Evolutionary conservation across 2,888 invertebrate species (phyloP), one percentile per base, ranked within the genome.

Genomic region (Argyra leucocephala): DNA sequence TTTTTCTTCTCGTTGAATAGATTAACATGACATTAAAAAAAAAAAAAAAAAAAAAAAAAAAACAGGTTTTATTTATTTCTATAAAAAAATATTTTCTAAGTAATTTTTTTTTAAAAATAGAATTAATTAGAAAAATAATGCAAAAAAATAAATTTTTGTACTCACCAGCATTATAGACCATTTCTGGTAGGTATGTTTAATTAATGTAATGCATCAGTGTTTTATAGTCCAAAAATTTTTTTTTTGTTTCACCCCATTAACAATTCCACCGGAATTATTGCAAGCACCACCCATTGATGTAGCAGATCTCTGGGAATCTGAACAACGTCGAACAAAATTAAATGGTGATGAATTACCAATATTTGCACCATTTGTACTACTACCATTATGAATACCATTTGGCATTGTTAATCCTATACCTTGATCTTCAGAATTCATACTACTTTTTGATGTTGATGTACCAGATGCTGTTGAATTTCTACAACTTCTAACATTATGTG

Each of bases 211-310:
- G 74, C 78, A 79, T 79, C 79, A 79, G 77, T 79, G 78, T 74
- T 79, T 78, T 77, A 78, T 75, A 72, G 76, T 76, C 80, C 79
- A 79, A 70, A 79, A 80, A 69, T 75, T 77, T 72, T 78, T 79
- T 72, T 79, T 79, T 69, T 77, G 77, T 74, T 80, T 79, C 67
- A 78, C 73, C 66, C 76, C 78, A 68, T 73, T 74, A 69, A 73
- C 71, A 21, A 58, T 57, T 21, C 31, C 36, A 24, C 64, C 63
- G 58, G 66, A 64, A 15, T n/a, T 66, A 61, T 12, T 22, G 63
- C 61, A 22, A 26, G 22, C 22, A 21, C 57, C 31, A 57, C 21
- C 9, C 21, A 66, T 66, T 37, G 72, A 69, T 21, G 72, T 72
- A 24, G 72, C 67, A 0, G 78, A 76, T 9, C 78, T 72, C 64